Percentiles rank a stretch among this genome's conserved stretches.
Evolutionary conservation across 2,113 vertebrate genomes (phyloP).

Genomic region (Pionites leucogaster): DNA sequence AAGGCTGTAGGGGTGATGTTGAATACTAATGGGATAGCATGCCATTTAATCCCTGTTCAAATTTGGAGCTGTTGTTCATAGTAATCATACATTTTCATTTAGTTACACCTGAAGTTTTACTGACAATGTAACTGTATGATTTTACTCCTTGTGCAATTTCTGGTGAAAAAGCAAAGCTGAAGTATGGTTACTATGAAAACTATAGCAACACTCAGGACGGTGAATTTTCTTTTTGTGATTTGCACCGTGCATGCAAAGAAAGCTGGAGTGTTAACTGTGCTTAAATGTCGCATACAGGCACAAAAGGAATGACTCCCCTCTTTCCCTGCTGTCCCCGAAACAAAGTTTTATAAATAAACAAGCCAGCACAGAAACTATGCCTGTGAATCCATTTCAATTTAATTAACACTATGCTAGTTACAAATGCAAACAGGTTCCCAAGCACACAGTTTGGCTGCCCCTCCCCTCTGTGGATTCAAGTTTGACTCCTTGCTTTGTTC

Average conservation of each 20-base stretch:
- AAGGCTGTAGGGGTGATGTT: not conserved
- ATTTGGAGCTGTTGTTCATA: not conserved
- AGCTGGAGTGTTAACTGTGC: not conserved
- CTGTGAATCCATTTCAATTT: not conserved
- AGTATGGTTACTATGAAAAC: not conserved
- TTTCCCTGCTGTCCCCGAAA: not conserved
- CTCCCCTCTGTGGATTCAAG: not conserved
- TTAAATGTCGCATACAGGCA: not conserved
- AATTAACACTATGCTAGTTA: conserved; percentile 30
- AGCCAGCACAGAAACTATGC: not conserved
- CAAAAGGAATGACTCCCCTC: not conserved
- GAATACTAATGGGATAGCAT: conserved; percentile 13
- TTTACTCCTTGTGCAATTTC: not conserved
- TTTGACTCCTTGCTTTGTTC: conserved; percentile 58
- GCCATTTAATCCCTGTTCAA: not conserved
- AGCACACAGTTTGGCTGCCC: not conserved
- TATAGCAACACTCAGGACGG: not conserved
- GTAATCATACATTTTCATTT: not conserved
- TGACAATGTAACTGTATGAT: not conserved
- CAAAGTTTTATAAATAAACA: not conserved
- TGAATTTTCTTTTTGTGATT: not conserved
- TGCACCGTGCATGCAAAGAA: not conserved
- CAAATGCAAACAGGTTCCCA: conserved; percentile 49
- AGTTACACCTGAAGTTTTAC: not conserved
- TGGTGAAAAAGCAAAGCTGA: not conserved